phyloP scores from a whole-genome alignment of 2,797 vertebrate genomes.

The Xenops minutus region DNA sequence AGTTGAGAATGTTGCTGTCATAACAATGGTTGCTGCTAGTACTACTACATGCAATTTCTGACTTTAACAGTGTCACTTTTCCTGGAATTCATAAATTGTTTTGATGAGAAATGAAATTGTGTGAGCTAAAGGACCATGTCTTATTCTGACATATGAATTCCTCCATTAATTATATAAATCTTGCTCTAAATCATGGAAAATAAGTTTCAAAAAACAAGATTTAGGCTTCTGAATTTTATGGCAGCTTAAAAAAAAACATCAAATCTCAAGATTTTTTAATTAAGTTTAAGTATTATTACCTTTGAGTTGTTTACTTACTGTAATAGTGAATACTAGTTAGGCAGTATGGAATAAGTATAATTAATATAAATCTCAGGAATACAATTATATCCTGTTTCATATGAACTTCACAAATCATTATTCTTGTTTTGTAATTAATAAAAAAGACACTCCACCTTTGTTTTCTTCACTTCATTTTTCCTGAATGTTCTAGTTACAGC shows the following conservation, averaged over 20 bases:
- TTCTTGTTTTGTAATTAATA: neutral
- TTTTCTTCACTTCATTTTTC: neutral
- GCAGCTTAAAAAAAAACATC: neutral
- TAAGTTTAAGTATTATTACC: neutral
- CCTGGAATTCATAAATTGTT: neutral
- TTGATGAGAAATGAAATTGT: neutral
- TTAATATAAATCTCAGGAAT: neutral
- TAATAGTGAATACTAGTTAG: neutral
- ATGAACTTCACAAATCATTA: neutral
- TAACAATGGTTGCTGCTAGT: neutral
- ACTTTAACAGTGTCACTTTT: neutral
- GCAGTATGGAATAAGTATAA: neutral
- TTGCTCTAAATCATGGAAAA: neutral
- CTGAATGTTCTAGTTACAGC: neutral
- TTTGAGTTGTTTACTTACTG: neutral
- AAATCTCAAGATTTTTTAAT: neutral
- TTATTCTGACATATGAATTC: slow-evolving; percentile 12
- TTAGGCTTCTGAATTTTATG: neutral
- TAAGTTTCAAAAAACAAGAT: neutral
- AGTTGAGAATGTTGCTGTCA: neutral
- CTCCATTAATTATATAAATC: neutral
- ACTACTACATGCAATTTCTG: neutral
- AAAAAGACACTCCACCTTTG: neutral
- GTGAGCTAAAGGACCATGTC: neutral
- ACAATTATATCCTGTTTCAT: neutral